Conservation (phyloP, 2,113 vertebrate species). For the Puntigrus tetrazona region DNA sequence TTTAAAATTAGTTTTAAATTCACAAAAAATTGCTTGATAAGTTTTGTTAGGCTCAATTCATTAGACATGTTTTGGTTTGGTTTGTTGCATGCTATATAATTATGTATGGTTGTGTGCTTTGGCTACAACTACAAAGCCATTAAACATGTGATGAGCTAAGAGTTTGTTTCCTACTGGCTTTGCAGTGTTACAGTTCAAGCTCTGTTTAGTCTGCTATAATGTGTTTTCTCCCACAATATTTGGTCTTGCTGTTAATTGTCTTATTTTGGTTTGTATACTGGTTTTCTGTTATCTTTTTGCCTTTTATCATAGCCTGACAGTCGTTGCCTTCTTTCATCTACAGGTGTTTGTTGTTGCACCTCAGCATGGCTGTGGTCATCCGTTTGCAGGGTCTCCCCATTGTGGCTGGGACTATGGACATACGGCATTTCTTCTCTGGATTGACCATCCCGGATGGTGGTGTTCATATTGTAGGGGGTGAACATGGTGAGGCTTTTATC, state of each 20-base stretch:
- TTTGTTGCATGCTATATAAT: background rate
- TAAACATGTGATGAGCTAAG: constrained; percentile 10
- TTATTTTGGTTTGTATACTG: constrained; percentile 33
- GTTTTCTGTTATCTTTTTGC: constrained; percentile 49
- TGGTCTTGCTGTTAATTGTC: constrained; percentile 1
- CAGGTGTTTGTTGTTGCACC: constrained; percentile 98
- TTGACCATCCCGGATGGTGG: constrained; percentile 99
- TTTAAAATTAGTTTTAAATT: background rate
- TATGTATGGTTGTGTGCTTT: background rate
- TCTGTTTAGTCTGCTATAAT: constrained; percentile 31
- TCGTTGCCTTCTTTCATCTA: constrained; percentile 97
- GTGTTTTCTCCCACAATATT: constrained; percentile 6
- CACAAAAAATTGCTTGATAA: background rate
- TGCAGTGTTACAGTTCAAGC: constrained; percentile 16
- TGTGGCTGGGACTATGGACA: constrained; percentile 99
- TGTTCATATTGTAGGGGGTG: constrained; percentile 99
- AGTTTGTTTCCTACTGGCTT: constrained; percentile 34
- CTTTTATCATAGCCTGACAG: constrained; percentile 83
- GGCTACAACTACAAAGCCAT: background rate
- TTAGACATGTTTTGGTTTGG: background rate
- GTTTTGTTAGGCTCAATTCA: background rate
- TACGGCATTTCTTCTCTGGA: constrained; percentile 99
- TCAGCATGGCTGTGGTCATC: constrained; percentile 99
- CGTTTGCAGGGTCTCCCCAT: constrained; percentile 99
- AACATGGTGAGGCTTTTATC: constrained; percentile 99